Percentiles rank a stretch among this genome's conserved stretches.
Evolutionary conservation across 2,113 vertebrate genomes (phyloP).

Genomic region (Delphinapterus leucas): DNA sequence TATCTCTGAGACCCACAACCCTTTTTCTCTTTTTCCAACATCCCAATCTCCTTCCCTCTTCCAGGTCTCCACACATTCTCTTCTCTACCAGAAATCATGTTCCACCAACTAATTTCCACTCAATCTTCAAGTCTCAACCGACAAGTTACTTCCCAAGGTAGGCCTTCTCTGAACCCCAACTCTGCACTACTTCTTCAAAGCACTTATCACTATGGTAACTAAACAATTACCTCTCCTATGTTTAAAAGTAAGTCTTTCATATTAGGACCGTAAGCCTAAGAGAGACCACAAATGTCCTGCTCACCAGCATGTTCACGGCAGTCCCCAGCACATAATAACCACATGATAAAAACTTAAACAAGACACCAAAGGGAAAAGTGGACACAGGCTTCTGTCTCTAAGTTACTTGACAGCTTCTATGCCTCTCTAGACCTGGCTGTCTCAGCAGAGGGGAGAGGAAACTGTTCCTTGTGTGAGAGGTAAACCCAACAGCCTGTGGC

Average conservation of each 20-base stretch:
- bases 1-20: not conserved
- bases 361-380: not conserved
- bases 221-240: not conserved
- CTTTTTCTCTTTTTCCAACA: not conserved
- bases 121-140: not conserved
- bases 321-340: not conserved
- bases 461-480: not conserved
- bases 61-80: not conserved
- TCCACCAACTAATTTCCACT: conserved; percentile 50
- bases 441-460: not conserved
- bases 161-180: not conserved
- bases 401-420: not conserved
- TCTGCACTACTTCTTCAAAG: not conserved
- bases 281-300: not conserved
- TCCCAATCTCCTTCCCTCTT: not conserved
- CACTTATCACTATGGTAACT: conserved; percentile 21
- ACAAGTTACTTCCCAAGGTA: conserved; percentile 13
- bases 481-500: not conserved
- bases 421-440: not conserved
- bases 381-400: not conserved
- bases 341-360: not conserved
- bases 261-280: not conserved
- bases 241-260: not conserved
- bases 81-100: conserved; percentile 2
- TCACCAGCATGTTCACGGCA: not conserved